phyloP scores from a whole-genome alignment of 2,797 vertebrate species.

The Bryconaethiops microstoma region DNA sequence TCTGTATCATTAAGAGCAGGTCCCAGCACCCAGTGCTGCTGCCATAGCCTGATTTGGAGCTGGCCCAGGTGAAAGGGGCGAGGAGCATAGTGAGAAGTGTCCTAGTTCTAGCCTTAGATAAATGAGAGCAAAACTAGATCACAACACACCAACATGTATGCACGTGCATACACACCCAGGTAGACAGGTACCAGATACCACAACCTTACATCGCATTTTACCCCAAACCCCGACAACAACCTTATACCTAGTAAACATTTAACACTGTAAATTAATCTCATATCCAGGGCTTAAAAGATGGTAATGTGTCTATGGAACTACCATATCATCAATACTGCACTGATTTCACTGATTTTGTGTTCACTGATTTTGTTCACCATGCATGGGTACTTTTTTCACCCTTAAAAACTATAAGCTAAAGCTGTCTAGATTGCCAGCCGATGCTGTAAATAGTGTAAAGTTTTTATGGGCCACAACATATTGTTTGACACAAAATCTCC shows the following conservation, averaged over 20 bases:
- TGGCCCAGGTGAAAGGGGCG: constrained; percentile 20
- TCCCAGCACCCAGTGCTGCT: constrained; percentile 9
- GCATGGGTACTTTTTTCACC: no score
- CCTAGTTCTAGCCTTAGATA: constrained; percentile 12
- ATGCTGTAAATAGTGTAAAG: background rate
- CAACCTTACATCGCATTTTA: background rate
- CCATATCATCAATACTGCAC: background rate
- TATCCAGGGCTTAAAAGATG: background rate
- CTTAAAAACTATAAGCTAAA: background rate
- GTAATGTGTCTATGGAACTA: background rate
- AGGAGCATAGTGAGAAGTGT: constrained; percentile 10
- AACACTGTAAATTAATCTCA: background rate
- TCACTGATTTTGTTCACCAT: no score
- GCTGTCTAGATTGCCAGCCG: background rate
- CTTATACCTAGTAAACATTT: background rate
- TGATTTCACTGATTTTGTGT: no score
- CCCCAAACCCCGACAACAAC: background rate
- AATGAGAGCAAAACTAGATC: constrained; percentile 3
- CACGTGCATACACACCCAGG: background rate
- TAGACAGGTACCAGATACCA: background rate
- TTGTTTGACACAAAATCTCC: background rate
- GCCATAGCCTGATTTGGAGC: constrained; percentile 25
- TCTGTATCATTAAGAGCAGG: constrained; percentile 32
- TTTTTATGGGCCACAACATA: background rate
- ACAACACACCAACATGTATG: background rate